A percentile compares a stretch with the other conserved stretches of the same genome.
Evolutionary conservation across 2,113 vertebrate genomes (phyloP).

Genomic region (Xiphophorus maculatus): DNA sequence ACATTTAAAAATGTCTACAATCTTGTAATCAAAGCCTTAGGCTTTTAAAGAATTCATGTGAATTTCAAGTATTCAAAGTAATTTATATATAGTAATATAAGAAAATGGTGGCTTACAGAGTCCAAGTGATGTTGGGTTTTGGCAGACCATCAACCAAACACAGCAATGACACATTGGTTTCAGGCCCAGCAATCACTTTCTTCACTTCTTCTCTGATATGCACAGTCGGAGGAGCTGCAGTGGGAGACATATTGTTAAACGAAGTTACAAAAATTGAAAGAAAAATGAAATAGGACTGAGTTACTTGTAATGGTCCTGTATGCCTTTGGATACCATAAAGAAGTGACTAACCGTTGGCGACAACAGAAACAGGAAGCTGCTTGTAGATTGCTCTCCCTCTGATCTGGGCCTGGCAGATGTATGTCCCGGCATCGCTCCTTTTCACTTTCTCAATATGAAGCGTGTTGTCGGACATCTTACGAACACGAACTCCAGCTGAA

Average conservation of each 20-base stretch:
- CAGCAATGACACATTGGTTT: slow-evolving; percentile 66
- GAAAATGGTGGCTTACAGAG: slow-evolving; percentile 58
- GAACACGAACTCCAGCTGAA: slow-evolving; percentile 27
- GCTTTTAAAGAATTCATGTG: neutral
- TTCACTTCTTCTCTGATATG: slow-evolving; percentile 43
- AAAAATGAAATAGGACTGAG: neutral
- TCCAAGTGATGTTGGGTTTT: slow-evolving; percentile 76
- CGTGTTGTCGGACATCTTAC: slow-evolving; percentile 35
- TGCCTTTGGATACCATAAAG: neutral
- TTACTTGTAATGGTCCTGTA: neutral
- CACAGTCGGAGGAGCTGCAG: slow-evolving; percentile 70
- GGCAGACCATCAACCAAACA: slow-evolving; percentile 76
- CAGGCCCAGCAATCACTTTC: slow-evolving; percentile 70
- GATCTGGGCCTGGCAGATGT: slow-evolving; percentile 71
- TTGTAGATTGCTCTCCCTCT: slow-evolving; percentile 37
- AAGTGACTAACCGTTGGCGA: slow-evolving; percentile 72
- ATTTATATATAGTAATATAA: neutral
- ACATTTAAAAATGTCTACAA: too few species aligned
- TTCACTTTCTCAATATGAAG: slow-evolving; percentile 62
- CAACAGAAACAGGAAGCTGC: slow-evolving; percentile 59
- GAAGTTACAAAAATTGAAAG: rapidly evolving
- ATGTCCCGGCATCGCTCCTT: slow-evolving; percentile 69
- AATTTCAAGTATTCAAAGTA: neutral
- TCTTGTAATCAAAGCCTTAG: too few species aligned
- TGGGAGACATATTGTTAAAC: neutral